Evolutionary conservation across 2,113 vertebrate species (phyloP), one percentile per base, ranked within the genome.

Genomic region (Tragelaphus scriptus): DNA sequence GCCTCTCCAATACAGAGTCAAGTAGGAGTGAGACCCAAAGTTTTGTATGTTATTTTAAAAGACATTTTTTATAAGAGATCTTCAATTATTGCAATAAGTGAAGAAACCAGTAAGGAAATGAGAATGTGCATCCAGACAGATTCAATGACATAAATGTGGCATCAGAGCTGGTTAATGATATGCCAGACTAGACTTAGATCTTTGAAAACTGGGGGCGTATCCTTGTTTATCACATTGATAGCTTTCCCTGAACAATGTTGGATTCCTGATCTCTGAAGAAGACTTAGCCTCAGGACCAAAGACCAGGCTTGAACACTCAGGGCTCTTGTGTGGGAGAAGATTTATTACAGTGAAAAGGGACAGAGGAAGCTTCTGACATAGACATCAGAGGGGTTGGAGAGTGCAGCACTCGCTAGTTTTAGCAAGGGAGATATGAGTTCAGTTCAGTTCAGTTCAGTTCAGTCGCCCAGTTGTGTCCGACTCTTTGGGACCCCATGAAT

Each of bases 391-490:
- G 19, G n/a, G 8, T 1, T 71, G 21, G 32, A 71, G n/a, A 71
- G 19, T 23, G 2, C 9, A 0, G 9, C 65, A 36, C n/a, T 36
- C 0, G 0, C n/a, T 71, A 59, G n/a, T 36, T 71, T 36, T 5
- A 71, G 17, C 17, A 36, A 23, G 17, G 65, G 65, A 71, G 65
- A 32, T 21, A 68, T 36, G n/a, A 61, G 12, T 28, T 61, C 26
- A 28, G 26, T 61, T 61, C 26, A 61, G 59, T 13, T 61, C 25
- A 59, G 10, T 61, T n/a, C n/a, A n/a, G n/a, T n/a, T 28, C 26
- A 61, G 12, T 61, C 2, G 2, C 59, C 12, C 12, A 61, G 59
- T 28, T 0, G 0, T 61, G 59, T 28, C 26, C 13, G 26, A 28
- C 2, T 6, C 26, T 61, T 6, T 61, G 59, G 0, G 0, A 61